Conservation (phyloP, 1,140 invertebrate genomes). For the Danaus melanippus region DNA sequence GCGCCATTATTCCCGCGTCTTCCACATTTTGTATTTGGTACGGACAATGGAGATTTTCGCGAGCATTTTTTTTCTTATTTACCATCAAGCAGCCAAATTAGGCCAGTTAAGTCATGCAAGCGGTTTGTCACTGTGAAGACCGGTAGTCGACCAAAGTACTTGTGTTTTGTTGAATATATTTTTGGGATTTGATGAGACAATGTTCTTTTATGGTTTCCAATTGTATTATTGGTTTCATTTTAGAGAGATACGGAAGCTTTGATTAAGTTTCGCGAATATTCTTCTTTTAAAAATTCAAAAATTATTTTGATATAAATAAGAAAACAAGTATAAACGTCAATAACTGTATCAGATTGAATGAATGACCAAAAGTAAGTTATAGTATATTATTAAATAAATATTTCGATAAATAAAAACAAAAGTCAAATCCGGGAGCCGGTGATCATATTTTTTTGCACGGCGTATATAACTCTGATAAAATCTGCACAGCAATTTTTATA, state of each 20-base stretch:
- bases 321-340: too few species aligned
- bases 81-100: slow-evolving; percentile 40
- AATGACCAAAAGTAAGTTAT: too few species aligned
- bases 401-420: too few species aligned
- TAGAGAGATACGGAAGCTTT: too few species aligned
- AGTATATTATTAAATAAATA: too few species aligned
- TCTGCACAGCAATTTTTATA: slow-evolving; percentile 61
- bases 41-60: slow-evolving; percentile 53
- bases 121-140: slow-evolving; percentile 54
- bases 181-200: too few species aligned
- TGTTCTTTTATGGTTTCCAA: too few species aligned
- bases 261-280: too few species aligned
- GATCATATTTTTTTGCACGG: slow-evolving; percentile 13
- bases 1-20: slow-evolving; percentile 61
- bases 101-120: slow-evolving; percentile 45
- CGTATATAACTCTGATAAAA: slow-evolving; percentile 37
- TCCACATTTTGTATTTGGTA: slow-evolving; percentile 66
- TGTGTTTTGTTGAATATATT: slow-evolving; percentile 6
- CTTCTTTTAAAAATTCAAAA: too few species aligned
- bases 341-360: too few species aligned
- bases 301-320: too few species aligned
- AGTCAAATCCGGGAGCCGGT: slow-evolving; percentile 13
- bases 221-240: too few species aligned
- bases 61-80: slow-evolving; percentile 29
- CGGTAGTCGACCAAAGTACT: slow-evolving; percentile 40